Evolutionary conservation across 2,113 vertebrate genomes (phyloP).

Genomic region (Naja naja): DNA sequence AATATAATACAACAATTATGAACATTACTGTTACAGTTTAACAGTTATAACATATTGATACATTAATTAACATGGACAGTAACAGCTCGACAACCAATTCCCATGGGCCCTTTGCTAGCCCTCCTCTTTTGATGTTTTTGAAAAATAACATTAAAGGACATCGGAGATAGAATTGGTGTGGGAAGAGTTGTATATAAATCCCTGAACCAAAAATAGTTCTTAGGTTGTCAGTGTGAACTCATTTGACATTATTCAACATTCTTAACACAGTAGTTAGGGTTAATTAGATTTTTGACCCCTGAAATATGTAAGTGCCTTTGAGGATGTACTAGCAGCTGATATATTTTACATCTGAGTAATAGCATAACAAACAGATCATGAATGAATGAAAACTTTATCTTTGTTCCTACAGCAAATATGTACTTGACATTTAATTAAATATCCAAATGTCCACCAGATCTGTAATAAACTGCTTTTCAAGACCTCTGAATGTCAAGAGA

Average conservation of each 20-base stretch:
- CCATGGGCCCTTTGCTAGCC: not conserved
- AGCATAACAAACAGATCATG: conserved; percentile 67
- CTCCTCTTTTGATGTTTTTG: not conserved
- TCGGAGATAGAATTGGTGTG: not conserved
- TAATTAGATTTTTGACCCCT: conserved; percentile 76
- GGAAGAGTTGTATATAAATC: conserved; percentile 31
- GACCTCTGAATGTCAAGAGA: conserved; percentile 69
- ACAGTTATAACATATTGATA: not conserved
- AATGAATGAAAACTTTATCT: conserved; percentile 62
- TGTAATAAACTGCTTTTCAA: conserved; percentile 72
- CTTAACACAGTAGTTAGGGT: conserved; percentile 66
- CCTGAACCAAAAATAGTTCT: conserved; percentile 27
- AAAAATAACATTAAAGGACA: conserved; percentile 12
- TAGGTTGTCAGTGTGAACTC: conserved; percentile 47
- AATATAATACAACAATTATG: not conserved
- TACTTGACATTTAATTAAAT: conserved; percentile 77
- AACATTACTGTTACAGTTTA: not conserved
- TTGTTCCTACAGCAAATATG: conserved; percentile 62
- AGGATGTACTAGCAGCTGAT: conserved; percentile 70
- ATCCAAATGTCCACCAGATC: conserved; percentile 69
- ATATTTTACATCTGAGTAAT: conserved; percentile 64
- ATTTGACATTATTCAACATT: conserved; percentile 52
- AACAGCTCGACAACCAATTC: not conserved
- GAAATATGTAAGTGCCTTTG: conserved; percentile 68
- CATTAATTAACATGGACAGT: not conserved